These are phyloP conservation scores for Caenorhabditis remanei DNA, from an alignment of 1,140 invertebrate genomes.

Conservation along the genomic window DNA sequence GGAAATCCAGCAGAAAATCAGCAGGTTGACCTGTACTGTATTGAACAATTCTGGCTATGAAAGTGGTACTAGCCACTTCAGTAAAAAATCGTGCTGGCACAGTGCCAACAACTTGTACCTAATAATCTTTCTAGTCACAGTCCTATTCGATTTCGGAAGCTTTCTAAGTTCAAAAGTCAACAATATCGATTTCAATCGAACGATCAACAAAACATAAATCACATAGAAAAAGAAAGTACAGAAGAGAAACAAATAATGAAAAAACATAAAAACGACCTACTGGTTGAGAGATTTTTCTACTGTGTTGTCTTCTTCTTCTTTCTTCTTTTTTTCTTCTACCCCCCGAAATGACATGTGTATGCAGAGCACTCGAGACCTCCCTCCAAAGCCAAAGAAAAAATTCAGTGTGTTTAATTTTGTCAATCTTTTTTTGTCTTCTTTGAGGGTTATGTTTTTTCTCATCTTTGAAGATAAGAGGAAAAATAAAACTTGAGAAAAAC, in stretches of 20 bases:
- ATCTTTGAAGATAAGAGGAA: background rate
- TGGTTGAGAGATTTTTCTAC: background rate
- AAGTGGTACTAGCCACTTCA: too few relatives aligned
- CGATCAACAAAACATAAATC: constrained; percentile 8
- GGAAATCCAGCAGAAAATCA: too few relatives aligned
- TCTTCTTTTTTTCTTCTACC: background rate
- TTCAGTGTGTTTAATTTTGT: constrained; percentile 42
- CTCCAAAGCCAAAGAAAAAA: background rate
- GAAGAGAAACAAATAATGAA: background rate
- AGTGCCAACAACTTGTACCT: too few relatives aligned
- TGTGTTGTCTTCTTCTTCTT: background rate
- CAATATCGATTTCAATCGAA: background rate
- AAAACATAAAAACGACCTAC: background rate
- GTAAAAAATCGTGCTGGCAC: too few relatives aligned
- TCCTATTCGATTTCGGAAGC: too few relatives aligned
- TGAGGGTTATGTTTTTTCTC: background rate
- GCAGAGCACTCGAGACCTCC: constrained; percentile 49
- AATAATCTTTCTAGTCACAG: too few relatives aligned
- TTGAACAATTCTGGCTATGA: too few relatives aligned
- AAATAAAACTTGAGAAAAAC: background rate
- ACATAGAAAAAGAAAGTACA: background rate
- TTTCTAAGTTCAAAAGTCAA: background rate
- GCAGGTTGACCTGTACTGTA: too few relatives aligned
- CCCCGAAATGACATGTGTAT: constrained; percentile 40
- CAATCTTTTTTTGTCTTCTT: constrained; percentile 3